Evolutionary conservation across 2,113 vertebrate species (phyloP).

Genomic region (Scolopax mira): DNA sequence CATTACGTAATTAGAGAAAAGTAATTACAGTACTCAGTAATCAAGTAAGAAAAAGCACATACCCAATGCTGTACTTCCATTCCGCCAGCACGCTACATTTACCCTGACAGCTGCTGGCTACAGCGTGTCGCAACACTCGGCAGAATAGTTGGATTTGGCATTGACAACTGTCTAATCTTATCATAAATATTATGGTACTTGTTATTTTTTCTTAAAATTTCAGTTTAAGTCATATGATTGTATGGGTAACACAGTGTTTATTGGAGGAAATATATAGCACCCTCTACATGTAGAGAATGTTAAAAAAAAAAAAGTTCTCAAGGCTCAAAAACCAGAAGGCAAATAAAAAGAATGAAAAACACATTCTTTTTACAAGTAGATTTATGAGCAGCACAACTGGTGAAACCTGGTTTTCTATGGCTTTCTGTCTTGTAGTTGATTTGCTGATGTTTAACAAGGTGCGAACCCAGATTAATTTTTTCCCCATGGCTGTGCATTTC

Average conservation of each 20-base stretch:
- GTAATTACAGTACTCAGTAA: no score
- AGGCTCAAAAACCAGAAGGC: not conserved
- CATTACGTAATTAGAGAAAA: no score
- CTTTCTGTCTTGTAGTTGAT: not conserved
- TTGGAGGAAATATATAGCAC: not conserved
- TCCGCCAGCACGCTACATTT: not conserved
- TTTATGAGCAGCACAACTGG: not conserved
- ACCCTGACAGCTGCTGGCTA: not conserved
- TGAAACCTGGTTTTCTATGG: not conserved
- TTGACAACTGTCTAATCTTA: not conserved
- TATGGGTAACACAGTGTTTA: not conserved
- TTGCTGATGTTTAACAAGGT: slow-evolving; percentile 46
- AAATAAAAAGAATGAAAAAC: not conserved
- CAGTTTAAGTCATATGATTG: not conserved
- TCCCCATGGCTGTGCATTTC: not conserved
- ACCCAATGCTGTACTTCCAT: not conserved
- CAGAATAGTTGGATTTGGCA: not conserved
- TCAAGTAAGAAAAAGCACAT: not conserved
- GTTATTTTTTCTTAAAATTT: not conserved
- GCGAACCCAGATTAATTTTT: not conserved
- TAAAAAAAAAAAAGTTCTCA: not conserved
- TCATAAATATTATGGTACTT: not conserved
- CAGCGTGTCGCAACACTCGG: not conserved
- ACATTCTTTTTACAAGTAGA: not conserved
- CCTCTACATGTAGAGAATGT: not conserved